Conservation (phyloP, 1,140 invertebrate genomes). For the Drosophila paulistorum region DNA sequence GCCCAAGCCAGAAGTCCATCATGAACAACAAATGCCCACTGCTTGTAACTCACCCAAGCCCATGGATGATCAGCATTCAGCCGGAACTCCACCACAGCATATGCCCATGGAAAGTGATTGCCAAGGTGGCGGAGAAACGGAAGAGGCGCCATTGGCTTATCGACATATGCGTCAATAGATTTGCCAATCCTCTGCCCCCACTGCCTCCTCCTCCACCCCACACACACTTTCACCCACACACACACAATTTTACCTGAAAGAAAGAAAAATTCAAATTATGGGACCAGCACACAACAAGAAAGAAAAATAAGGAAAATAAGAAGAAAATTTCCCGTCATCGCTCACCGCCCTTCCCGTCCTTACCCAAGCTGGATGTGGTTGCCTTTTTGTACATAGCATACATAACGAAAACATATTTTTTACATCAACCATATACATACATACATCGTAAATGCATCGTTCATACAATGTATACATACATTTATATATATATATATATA, state of each 20-base stretch:
- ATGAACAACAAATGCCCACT: slow-evolving; percentile 19
- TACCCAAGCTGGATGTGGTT: slow-evolving; percentile 47
- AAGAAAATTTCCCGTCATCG: slow-evolving; percentile 15
- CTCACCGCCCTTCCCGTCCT: slow-evolving; percentile 10
- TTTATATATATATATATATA: slow-evolving; percentile 45
- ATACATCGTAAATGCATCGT: slow-evolving; percentile 9
- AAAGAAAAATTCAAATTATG: slow-evolving; percentile 32
- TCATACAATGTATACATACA: slow-evolving; percentile 32
- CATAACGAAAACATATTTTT: slow-evolving; percentile 39
- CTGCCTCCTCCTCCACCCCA: slow-evolving; percentile 18
- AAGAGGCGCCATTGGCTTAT: slow-evolving; percentile 40
- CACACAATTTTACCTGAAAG: slow-evolving; percentile 68
- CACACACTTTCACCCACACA: slow-evolving; percentile 15
- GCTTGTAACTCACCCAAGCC: slow-evolving; percentile 51
- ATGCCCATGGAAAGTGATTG: slow-evolving; percentile 79
- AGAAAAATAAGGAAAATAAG: slow-evolving; percentile 5
- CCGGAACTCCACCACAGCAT: slow-evolving; percentile 28
- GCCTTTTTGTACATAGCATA: slow-evolving; percentile 39
- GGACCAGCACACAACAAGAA: slow-evolving; percentile 62
- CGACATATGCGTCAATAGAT: slow-evolving; percentile 67
- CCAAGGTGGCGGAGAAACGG: slow-evolving; percentile 54
- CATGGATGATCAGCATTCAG: slow-evolving; percentile 61
- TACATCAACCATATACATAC: slow-evolving; percentile 33
- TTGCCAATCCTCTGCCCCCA: slow-evolving; percentile 34
- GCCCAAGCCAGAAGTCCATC: slow-evolving; percentile 51